phyloP scores from a whole-genome alignment of 2,113 vertebrate genomes.

The Gallinago undulata region DNA sequence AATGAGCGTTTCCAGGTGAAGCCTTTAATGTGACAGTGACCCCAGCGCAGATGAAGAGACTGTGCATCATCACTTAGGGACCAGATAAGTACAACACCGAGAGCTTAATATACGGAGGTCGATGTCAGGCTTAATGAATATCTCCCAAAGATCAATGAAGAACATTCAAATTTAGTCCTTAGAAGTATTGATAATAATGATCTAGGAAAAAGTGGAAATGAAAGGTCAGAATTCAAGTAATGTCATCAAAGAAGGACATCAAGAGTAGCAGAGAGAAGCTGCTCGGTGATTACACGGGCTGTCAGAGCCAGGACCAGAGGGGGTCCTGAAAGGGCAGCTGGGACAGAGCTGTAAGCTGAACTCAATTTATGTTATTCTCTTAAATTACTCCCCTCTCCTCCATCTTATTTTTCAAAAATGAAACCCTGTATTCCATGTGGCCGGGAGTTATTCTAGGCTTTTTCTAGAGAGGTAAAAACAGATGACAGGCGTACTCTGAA shows the following conservation, averaged over 20 bases:
- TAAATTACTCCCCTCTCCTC: neutral
- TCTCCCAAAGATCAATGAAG: neutral
- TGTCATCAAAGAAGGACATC: neutral
- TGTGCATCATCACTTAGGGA: neutral
- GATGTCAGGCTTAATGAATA: neutral
- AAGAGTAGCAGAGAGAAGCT: neutral
- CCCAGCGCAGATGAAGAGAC: neutral
- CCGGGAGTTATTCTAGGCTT: neutral
- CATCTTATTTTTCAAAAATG: constrained; percentile 1
- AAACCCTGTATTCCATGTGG: neutral
- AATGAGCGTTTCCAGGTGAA: neutral
- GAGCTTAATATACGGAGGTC: neutral
- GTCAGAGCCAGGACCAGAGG: neutral
- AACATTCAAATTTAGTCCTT: neutral
- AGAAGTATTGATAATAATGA: neutral
- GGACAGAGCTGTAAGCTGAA: neutral
- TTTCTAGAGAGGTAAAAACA: neutral
- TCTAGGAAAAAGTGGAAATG: neutral
- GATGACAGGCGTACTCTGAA: neutral
- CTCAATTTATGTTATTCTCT: neutral
- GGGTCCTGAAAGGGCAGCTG: constrained; percentile 6
- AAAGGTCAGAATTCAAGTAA: constrained; percentile 37
- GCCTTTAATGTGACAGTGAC: neutral
- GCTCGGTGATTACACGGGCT: neutral
- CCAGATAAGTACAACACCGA: neutral